A percentile compares a stretch with the other conserved stretches of the same genome.
Evolutionary conservation across 2,113 vertebrate genomes (phyloP).

Genomic region (Hyperopisus bebe): DNA sequence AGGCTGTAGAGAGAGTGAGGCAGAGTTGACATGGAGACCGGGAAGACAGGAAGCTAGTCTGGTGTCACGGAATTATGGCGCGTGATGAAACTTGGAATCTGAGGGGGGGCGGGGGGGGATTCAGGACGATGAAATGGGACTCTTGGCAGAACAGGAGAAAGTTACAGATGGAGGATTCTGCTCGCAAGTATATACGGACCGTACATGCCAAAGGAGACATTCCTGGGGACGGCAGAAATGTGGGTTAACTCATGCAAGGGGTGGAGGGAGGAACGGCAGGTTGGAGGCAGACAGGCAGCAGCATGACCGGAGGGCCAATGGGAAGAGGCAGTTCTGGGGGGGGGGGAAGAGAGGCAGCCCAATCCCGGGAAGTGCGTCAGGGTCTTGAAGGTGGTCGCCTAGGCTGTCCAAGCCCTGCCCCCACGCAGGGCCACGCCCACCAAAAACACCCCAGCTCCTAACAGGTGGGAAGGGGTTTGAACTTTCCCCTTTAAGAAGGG

Average conservation of each 20-base stretch:
- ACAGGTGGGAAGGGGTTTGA: not conserved
- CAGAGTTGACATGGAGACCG: constrained; percentile 12
- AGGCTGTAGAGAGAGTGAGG: not conserved
- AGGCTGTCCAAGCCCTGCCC: not conserved
- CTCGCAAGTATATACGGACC: not conserved
- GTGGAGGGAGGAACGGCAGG: not conserved
- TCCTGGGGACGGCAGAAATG: constrained; percentile 7
- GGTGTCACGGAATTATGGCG: not conserved
- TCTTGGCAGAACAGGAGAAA: not conserved
- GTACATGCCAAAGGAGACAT: not conserved
- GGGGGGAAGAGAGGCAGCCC: constrained; percentile 21
- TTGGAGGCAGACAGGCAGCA: not conserved
- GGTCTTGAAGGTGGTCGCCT: not conserved
- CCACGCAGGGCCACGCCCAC: not conserved
- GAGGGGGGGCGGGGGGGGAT: not conserved
- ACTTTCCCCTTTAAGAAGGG: not conserved
- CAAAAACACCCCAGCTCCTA: no score
- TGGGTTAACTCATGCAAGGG: constrained; percentile 38
- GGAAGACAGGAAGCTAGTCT: not conserved
- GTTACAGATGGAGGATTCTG: not conserved
- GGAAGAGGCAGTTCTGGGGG: constrained; percentile 26
- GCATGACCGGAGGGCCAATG: not conserved
- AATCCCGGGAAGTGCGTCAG: not conserved
- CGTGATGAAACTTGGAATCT: not conserved
- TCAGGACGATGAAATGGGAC: not conserved